Percentiles rank a stretch among this genome's conserved stretches.
These are phyloP conservation scores for Melanitta fusca DNA, from an alignment of 2,797 vertebrate genomes.

Conservation along the genomic window DNA sequence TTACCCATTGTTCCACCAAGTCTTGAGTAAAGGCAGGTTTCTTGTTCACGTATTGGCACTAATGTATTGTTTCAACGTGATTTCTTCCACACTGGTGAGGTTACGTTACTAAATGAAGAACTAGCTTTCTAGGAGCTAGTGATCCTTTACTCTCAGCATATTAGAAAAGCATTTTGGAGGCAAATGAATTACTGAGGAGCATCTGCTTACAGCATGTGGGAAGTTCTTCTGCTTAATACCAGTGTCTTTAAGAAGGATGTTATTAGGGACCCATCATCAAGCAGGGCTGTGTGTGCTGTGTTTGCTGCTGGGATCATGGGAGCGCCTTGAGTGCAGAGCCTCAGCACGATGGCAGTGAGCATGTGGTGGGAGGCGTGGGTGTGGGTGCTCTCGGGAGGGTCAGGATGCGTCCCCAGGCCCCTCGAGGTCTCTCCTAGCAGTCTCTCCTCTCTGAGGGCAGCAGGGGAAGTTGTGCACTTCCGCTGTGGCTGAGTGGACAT, in stretches of 20 bases:
- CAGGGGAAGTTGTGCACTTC: not conserved
- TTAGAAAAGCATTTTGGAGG: not conserved
- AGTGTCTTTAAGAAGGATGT: not conserved
- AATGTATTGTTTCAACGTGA: fast-evolving
- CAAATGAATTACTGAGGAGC: not conserved
- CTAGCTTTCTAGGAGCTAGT: not conserved
- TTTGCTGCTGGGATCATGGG: not conserved
- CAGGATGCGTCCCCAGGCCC: too few species aligned
- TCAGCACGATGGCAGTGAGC: fast-evolving
- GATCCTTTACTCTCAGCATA: not conserved
- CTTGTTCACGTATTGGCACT: not conserved
- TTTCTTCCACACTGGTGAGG: not conserved
- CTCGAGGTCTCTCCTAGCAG: not conserved
- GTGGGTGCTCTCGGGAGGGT: too few species aligned
- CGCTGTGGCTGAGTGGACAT: fast-evolving
- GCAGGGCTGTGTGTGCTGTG: not conserved
- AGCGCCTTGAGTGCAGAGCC: too few species aligned
- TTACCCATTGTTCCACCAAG: not conserved
- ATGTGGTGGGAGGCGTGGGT: fast-evolving
- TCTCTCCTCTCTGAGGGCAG: too few species aligned
- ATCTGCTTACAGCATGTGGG: not conserved
- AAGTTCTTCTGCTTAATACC: not conserved
- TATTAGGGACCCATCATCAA: not conserved
- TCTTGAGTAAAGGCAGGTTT: not conserved
- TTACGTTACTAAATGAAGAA: not conserved